Conservation (phyloP, 2,797 vertebrate species). For the Percopsis omiscomaycus region DNA sequence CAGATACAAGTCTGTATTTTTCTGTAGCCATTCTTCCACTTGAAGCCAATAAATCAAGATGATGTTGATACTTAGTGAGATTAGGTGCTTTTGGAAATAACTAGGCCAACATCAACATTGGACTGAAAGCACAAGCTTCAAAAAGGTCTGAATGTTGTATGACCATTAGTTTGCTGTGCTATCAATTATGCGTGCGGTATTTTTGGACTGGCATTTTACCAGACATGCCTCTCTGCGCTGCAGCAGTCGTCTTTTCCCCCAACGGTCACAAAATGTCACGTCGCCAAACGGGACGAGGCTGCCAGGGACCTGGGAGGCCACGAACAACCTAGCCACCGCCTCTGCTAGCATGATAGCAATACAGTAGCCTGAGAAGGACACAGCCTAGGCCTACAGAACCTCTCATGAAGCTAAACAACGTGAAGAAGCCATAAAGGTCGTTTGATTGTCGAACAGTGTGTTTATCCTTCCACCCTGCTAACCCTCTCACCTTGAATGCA, state of each 20-base stretch:
- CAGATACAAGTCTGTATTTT: background rate
- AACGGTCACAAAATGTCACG: constrained; percentile 36
- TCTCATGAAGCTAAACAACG: constrained; percentile 30
- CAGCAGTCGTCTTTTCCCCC: constrained; percentile 41
- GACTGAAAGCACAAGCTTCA: background rate
- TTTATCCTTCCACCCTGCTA: constrained; percentile 52
- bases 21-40: background rate
- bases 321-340: constrained; percentile 35
- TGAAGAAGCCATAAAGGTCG: constrained; percentile 41
- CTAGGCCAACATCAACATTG: constrained; percentile 39
- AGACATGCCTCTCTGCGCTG: constrained; percentile 24
- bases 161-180: constrained; percentile 33
- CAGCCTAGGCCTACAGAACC: background rate
- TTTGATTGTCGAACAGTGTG: constrained; percentile 50
- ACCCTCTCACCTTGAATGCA: constrained; percentile 64
- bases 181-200: constrained; percentile 41
- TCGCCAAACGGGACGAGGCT: constrained; percentile 31
- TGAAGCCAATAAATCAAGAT: constrained; percentile 33
- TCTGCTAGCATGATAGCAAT: constrained; percentile 27
- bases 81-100: constrained; percentile 10
- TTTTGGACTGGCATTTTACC: constrained; percentile 34
- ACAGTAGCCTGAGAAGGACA: constrained; percentile 12
- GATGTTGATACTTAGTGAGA: constrained; percentile 17
- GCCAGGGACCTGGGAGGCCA: constrained; percentile 28
- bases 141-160: constrained; percentile 27